Evolutionary conservation across 1,140 invertebrate species (phyloP), one percentile per base, ranked within the genome.

Genomic region (Diabrotica virgifera): DNA sequence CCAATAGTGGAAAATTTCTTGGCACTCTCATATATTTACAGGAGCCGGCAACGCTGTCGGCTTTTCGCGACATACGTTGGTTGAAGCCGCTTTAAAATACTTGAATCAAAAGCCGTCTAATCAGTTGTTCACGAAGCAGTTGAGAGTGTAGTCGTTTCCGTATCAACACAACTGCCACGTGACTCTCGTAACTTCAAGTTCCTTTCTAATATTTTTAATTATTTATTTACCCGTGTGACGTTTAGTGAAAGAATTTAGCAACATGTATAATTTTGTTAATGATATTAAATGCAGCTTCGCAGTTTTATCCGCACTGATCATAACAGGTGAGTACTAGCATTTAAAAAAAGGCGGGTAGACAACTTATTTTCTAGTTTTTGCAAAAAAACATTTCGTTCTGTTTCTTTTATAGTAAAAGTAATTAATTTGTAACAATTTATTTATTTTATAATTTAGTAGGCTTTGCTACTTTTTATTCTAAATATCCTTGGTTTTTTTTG

Each of bases 221-320:
- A 24, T 24, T 24, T 24, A 24, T 24, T 24, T 24, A 24, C 24
- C 24, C 24, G 24, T 24, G 40, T 46, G 40, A 10, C 8, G n/a
- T 46, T 46, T 46, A 54, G 58, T 11, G 50, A 63, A 55, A 24
- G 37, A 51, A 62, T 36, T 37, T 54, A 62, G 36, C 70, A 73
- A 67, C 69, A 76, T 76, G 74, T 69, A 76, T 76, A 74, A 70
- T 59, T 69, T 76, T 59, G 66, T 74, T 56, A 71, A 74, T 65
- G 65, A 73, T 53, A 69, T 74, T 52, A 76, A 69, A 65, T 68
- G 74, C 70, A 72, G 67, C 67, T 69, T 76, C 67, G 67, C 74
- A 52, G 66, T 76, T 14, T 55, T 72, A 24, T 74, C 74, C 52
- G 74, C 74, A 24, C 62, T 76, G 50, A 69, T 74, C 52, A 71